Conservation (phyloP, 2,113 vertebrate species). For the Cranoglanis bouderius region DNA sequence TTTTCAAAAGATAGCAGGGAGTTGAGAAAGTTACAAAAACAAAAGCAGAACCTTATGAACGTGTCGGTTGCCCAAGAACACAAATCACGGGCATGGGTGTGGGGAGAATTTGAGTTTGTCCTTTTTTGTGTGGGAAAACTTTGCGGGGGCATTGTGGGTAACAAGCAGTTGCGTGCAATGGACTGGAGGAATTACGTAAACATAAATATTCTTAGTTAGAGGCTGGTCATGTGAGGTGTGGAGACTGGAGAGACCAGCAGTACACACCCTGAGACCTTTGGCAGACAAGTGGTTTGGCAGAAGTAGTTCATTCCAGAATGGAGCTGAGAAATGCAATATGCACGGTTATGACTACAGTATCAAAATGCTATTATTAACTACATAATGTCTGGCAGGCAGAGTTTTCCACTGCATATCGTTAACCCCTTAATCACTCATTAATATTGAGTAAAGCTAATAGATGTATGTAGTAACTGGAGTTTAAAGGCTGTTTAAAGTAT, state of each 20-base stretch:
- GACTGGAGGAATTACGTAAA: conserved; percentile 24
- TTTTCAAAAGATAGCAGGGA: conserved; percentile 35
- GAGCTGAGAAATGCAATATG: neutral
- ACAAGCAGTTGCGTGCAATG: neutral
- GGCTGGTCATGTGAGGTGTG: neutral
- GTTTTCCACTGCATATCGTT: neutral
- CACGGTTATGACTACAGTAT: neutral
- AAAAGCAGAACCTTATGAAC: conserved; percentile 47
- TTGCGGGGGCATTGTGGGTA: conserved; percentile 13
- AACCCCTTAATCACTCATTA: neutral
- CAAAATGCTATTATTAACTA: neutral
- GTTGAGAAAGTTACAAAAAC: conserved; percentile 58
- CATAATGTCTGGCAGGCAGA: neutral
- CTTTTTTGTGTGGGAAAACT: conserved; percentile 17
- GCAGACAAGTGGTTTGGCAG: neutral
- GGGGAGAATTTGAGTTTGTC: neutral
- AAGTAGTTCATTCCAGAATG: neutral
- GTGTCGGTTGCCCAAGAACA: conserved; percentile 40
- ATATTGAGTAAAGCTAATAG: neutral
- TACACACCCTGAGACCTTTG: neutral
- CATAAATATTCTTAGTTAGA: conserved; percentile 11
- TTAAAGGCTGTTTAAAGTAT: neutral
- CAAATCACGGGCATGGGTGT: conserved; percentile 32
- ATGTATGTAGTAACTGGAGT: neutral
- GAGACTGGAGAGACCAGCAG: neutral